Evolutionary conservation across 2,113 vertebrate species (phyloP).

Genomic region (Chauna torquata): DNA sequence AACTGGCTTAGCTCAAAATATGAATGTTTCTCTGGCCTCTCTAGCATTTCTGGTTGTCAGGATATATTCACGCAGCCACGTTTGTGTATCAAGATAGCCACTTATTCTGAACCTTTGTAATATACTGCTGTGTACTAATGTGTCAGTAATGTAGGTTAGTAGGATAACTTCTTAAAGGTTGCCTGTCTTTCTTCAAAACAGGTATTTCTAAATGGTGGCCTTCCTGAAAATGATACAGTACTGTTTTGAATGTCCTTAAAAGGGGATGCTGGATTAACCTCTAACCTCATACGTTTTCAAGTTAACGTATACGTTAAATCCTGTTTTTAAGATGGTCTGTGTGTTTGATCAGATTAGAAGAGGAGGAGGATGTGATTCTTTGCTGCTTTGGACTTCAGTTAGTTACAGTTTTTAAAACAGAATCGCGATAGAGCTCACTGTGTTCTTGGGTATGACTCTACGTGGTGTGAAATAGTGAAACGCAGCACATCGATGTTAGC

Average conservation of each 20-base stretch:
- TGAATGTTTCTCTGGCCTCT: slow-evolving; percentile 53
- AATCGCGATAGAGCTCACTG: neutral
- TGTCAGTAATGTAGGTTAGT: slow-evolving; percentile 59
- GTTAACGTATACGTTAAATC: neutral
- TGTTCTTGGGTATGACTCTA: neutral
- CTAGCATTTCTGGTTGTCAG: slow-evolving; percentile 49
- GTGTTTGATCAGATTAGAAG: neutral
- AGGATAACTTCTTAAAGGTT: slow-evolving; percentile 17
- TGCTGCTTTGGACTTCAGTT: neutral
- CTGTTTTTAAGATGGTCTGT: neutral
- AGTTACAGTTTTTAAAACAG: neutral
- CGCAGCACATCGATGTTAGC: fast-evolving
- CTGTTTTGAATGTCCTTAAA: neutral
- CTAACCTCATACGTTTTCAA: neutral
- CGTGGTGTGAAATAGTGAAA: neutral
- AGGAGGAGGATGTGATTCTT: neutral
- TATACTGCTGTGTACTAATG: neutral
- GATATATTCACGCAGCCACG: neutral
- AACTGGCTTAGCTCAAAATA: slow-evolving; percentile 47
- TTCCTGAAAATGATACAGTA: neutral
- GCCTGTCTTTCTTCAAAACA: neutral
- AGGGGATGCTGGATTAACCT: neutral
- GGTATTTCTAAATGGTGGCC: neutral
- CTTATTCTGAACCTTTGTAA: neutral
- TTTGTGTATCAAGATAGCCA: slow-evolving; percentile 33